These are phyloP conservation scores for Xiphydria camelus DNA, from an alignment of 2,888 invertebrate genomes.

Conservation along the genomic window DNA sequence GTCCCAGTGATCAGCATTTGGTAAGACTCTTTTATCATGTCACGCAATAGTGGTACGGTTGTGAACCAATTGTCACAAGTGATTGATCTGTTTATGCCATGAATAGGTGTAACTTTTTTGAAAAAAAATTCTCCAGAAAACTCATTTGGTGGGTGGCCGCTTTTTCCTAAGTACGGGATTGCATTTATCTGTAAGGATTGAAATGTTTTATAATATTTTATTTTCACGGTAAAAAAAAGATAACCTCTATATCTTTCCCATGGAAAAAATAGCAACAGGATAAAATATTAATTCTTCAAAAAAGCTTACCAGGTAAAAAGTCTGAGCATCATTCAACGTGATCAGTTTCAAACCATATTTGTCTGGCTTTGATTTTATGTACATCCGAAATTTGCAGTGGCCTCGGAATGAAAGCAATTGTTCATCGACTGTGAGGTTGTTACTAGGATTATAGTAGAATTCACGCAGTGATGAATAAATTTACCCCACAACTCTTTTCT, in stretches of 20 bases:
- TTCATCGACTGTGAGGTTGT: constrained; percentile 29
- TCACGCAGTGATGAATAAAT: constrained; percentile 25
- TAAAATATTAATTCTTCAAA: background rate
- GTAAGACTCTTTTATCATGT: too few relatives aligned
- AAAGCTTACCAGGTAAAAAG: constrained; percentile 1
- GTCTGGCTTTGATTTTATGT: background rate
- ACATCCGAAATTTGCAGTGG: constrained; percentile 37
- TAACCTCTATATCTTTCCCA: too few relatives aligned
- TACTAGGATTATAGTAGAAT: constrained; percentile 24
- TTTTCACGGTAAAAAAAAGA: background rate
- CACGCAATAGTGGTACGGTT: too few relatives aligned
- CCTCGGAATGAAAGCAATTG: too few relatives aligned
- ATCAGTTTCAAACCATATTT: too few relatives aligned
- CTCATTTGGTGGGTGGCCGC: constrained; percentile 32
- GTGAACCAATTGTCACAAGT: too few relatives aligned
- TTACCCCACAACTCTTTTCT: constrained; percentile 27
- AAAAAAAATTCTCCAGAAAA: constrained; percentile 34
- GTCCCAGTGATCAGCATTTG: too few relatives aligned
- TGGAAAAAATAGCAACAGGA: too few relatives aligned
- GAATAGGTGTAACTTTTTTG: constrained; percentile 31
- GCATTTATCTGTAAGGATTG: too few relatives aligned
- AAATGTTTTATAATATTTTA: background rate
- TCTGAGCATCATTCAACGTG: background rate
- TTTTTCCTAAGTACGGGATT: constrained; percentile 38
- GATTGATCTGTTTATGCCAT: too few relatives aligned